A percentile compares a stretch with the other conserved stretches of the same genome.
Conservation (phyloP, 2,888 invertebrate species). For the Zygaena filipendulae region DNA sequence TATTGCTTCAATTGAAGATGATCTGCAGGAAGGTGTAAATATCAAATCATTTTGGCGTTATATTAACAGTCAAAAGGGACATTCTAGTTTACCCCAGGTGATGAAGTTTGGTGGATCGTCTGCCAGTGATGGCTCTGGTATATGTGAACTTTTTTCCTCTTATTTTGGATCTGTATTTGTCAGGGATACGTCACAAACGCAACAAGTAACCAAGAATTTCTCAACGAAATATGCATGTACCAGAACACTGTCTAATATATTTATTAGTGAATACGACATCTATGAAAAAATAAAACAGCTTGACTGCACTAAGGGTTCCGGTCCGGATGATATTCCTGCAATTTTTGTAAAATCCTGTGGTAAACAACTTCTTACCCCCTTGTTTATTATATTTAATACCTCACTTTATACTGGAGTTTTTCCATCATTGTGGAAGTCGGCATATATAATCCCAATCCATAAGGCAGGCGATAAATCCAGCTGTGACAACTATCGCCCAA, state of each 20-base stretch:
- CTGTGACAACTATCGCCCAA: slow-evolving; percentile 5
- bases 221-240: too few relatives aligned
- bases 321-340: slow-evolving; percentile 6
- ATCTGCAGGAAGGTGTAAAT: slow-evolving; percentile 2
- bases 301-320: not conserved
- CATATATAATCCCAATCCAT: slow-evolving; percentile 7
- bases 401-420: slow-evolving; percentile 4
- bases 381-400: slow-evolving; percentile 5
- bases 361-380: slow-evolving; percentile 1
- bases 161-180: slow-evolving; percentile 10
- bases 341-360: slow-evolving; percentile 6
- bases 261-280: too few relatives aligned
- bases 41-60: slow-evolving; percentile 10
- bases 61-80: slow-evolving; percentile 6
- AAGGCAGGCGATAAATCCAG: slow-evolving; percentile 2
- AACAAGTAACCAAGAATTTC: too few relatives aligned
- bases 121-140: slow-evolving; percentile 1
- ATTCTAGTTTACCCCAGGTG: not conserved
- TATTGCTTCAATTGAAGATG: slow-evolving; percentile 5
- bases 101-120: slow-evolving; percentile 1
- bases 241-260: too few relatives aligned
- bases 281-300: not conserved
- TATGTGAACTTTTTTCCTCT: slow-evolving; percentile 11
- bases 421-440: slow-evolving; percentile 6
- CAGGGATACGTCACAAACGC: too few relatives aligned